Conservation (phyloP, 2,113 vertebrate genomes). For the Casuarius casuarius region DNA sequence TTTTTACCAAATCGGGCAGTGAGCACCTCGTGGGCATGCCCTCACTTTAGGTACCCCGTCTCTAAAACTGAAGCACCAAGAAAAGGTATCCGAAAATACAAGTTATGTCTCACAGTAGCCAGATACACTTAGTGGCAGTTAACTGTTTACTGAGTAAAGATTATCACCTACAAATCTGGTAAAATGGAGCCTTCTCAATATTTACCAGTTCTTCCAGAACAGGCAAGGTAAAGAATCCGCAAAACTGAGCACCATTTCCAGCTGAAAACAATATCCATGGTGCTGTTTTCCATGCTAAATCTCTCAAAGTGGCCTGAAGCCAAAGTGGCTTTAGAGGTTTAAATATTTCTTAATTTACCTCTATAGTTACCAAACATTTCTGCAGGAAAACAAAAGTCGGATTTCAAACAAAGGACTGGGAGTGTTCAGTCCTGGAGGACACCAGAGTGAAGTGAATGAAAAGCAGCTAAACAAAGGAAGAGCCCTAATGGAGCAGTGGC, state of each 20-base stretch:
- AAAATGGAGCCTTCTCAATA: not conserved
- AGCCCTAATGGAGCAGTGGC: not conserved
- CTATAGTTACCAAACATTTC: not conserved
- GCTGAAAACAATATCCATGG: conserved; percentile 12
- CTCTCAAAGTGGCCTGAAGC: conserved; percentile 15
- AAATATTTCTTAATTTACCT: conserved; percentile 56
- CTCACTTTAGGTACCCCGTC: not conserved
- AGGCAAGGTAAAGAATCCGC: not conserved
- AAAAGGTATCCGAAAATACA: not conserved
- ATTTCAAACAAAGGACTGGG: conserved; percentile 1
- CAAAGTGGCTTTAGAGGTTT: conserved; percentile 40
- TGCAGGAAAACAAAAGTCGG: not conserved
- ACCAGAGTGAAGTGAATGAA: not conserved
- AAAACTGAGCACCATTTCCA: not conserved
- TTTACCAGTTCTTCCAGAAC: conserved; percentile 5
- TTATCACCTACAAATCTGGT: not conserved
- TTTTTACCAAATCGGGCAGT: not conserved
- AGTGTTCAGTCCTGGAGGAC: not conserved
- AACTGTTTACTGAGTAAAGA: not conserved
- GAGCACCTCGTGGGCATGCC: not conserved
- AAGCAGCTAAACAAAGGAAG: conserved; percentile 24
- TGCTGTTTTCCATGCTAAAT: not conserved
- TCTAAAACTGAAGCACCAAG: not conserved
- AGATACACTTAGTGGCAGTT: not conserved
- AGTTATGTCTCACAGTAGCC: not conserved